These are phyloP conservation scores for Calosoma granatense DNA, from an alignment of 1,140 invertebrate genomes.

Conservation along the genomic window DNA sequence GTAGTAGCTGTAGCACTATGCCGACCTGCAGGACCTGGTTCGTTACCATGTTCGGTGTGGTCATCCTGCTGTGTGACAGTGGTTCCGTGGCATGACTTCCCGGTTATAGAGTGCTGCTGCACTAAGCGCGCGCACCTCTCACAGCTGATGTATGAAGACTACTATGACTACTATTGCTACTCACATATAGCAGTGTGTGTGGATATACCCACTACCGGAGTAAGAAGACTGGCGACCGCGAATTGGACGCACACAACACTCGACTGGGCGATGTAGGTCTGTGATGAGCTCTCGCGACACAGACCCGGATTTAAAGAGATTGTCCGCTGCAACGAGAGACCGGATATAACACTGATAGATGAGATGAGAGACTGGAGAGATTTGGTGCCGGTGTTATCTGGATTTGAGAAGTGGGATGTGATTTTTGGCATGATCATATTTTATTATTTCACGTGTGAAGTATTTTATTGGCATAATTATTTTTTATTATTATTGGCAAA, in stretches of 20 bases:
- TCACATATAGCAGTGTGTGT: too few species aligned
- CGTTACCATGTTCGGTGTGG: background rate
- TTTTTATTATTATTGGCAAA: too few species aligned
- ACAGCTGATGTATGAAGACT: background rate
- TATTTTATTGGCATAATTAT: too few species aligned
- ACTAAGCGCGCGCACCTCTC: too few species aligned
- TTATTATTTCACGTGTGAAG: too few species aligned
- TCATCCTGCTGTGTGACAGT: background rate
- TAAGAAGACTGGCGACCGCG: background rate
- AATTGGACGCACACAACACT: background rate
- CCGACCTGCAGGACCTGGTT: background rate
- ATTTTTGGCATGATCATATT: background rate
- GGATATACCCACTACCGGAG: too few species aligned
- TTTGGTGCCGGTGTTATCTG: background rate
- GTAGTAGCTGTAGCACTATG: background rate
- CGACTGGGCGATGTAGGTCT: constrained; percentile 4
- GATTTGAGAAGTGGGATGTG: background rate
- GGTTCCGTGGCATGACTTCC: background rate
- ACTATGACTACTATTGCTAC: background rate
- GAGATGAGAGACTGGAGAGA: background rate
- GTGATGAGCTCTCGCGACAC: background rate
- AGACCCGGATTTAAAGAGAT: background rate
- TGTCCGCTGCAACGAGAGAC: background rate
- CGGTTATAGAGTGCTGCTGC: background rate
- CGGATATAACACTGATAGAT: background rate